Conservation (phyloP, 2,113 vertebrate genomes). For the Gymnarchus niloticus region DNA sequence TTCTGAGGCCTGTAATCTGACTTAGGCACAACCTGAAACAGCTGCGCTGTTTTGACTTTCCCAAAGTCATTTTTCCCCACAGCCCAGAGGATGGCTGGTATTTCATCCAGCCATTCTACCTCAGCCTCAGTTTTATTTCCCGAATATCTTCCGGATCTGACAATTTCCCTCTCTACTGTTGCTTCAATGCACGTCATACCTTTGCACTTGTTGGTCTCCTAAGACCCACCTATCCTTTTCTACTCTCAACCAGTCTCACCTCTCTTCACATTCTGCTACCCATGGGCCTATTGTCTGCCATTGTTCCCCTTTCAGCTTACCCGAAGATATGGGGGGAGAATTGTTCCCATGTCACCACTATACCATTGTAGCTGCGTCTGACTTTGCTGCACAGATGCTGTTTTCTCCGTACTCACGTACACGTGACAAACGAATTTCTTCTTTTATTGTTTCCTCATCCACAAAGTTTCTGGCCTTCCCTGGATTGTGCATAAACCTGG, state of each 20-base stretch:
- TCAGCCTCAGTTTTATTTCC: rapidly evolving
- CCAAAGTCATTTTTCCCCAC: slow-evolving; percentile 3
- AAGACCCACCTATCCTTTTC: background rate
- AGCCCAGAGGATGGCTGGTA: background rate
- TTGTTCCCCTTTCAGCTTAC: background rate
- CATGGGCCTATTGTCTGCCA: background rate
- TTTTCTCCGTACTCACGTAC: no score
- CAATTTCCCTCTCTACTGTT: background rate
- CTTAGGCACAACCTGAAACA: background rate
- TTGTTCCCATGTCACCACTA: no score
- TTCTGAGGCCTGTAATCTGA: background rate
- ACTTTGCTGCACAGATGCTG: no score
- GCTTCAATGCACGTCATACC: background rate
- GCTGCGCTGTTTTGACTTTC: background rate
- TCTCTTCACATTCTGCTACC: background rate
- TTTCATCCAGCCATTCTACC: background rate
- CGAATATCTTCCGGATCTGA: no score
- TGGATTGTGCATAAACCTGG: no score
- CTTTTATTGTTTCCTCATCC: no score
- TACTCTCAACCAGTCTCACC: background rate
- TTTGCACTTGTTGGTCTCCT: background rate
- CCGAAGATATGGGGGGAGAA: no score
- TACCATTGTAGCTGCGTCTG: no score
- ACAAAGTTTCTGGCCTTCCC: no score
- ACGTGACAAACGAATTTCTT: background rate